Evolutionary conservation across 30 jellyfish, hydroid and myxozoan species (phyloP).

Genomic region (Aurelia aurita complex sp. Pacific): DNA sequence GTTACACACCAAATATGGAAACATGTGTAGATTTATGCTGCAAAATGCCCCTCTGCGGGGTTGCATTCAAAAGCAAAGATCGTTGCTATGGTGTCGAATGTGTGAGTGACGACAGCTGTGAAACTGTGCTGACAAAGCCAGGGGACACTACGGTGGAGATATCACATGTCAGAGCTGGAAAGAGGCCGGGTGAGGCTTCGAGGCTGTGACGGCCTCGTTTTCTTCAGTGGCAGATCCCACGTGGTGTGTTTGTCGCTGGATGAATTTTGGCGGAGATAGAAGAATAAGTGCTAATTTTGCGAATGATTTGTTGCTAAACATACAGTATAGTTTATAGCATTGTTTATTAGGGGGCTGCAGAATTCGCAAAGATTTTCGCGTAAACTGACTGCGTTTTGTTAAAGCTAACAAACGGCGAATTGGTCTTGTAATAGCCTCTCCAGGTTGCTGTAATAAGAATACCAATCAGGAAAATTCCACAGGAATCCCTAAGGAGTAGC

Average conservation of each 20-base stretch:
- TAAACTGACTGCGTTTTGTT: too few species aligned
- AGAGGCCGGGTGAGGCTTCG: conserved; percentile 84
- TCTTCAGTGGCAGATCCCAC: conserved; percentile 37
- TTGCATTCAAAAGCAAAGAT: conserved; percentile 83
- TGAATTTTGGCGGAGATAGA: background rate
- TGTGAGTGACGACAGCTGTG: conserved; percentile 87
- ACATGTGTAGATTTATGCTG: conserved; percentile 94
- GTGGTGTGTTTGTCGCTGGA: background rate
- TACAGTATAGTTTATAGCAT: too few species aligned
- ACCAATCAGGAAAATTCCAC: too few species aligned
- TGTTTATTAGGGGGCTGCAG: too few species aligned
- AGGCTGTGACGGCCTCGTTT: conserved; percentile 12
- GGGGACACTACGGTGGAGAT: conserved; percentile 76
- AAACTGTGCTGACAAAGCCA: conserved; percentile 65
- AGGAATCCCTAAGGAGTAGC: too few species aligned
- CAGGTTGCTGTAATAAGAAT: too few species aligned
- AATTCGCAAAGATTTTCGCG: too few species aligned
- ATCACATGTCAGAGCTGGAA: conserved; percentile 96
- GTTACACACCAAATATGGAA: conserved; percentile 93
- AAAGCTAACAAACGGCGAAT: too few species aligned
- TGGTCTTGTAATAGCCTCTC: too few species aligned
- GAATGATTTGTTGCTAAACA: too few species aligned
- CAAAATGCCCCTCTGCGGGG: conserved; percentile 91
- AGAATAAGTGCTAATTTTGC: too few species aligned
- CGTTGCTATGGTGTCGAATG: conserved; percentile 96